Percentiles rank a stretch among this genome's conserved stretches.
Conservation (phyloP, 2,113 vertebrate species). For the Psittacula cyanocephala region DNA sequence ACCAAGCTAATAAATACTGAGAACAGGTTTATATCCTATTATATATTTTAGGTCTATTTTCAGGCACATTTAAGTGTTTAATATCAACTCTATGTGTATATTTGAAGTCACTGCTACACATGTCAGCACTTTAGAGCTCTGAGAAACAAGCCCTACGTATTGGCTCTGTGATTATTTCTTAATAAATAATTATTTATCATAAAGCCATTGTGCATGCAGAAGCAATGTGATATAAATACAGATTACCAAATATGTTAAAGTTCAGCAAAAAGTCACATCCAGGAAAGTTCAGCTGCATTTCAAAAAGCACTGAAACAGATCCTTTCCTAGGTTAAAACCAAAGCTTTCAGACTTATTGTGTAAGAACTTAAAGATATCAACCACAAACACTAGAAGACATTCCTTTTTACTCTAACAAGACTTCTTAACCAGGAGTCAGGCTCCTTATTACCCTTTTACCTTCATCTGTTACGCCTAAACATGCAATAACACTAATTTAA, state of each 20-base stretch:
- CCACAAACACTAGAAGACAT: neutral
- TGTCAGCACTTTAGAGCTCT: neutral
- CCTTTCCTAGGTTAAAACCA: neutral
- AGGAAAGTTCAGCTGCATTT: neutral
- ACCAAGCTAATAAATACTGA: neutral
- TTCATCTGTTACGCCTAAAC: neutral
- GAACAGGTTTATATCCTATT: neutral
- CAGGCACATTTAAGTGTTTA: neutral
- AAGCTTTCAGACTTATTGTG: neutral
- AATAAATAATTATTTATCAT: neutral
- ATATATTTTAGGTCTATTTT: neutral
- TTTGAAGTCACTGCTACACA: neutral
- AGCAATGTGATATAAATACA: neutral
- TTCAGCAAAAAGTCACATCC: neutral
- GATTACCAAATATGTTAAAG: neutral
- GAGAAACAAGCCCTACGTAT: neutral
- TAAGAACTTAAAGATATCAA: neutral
- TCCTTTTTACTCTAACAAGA: neutral
- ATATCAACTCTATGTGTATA: neutral
- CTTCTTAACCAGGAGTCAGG: neutral
- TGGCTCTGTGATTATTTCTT: neutral
- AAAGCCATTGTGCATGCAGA: neutral
- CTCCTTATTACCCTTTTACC: neutral
- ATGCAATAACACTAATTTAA: neutral
- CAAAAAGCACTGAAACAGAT: neutral